Conservation (phyloP, 2,113 vertebrate genomes). For the Planiliza haematocheilus region DNA sequence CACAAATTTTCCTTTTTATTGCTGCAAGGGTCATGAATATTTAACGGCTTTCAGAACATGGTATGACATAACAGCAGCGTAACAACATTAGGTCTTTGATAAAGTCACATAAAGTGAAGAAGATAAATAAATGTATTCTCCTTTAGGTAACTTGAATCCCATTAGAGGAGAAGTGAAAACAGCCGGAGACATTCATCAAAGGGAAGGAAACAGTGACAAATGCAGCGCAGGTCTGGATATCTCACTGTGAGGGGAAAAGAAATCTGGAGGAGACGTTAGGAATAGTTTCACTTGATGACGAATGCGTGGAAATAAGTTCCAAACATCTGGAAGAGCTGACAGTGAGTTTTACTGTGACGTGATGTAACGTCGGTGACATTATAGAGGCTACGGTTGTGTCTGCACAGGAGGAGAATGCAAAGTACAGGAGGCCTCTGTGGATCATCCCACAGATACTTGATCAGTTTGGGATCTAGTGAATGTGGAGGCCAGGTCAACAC, state of each 20-base stretch:
- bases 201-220: constrained; percentile 26
- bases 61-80: constrained; percentile 2
- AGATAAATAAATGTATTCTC: constrained; percentile 23
- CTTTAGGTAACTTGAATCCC: constrained; percentile 8
- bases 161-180: constrained; percentile 5
- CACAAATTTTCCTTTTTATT: constrained; percentile 66
- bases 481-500: no score
- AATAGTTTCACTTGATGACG: constrained; percentile 10
- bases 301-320: constrained; percentile 34
- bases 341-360: constrained; percentile 4
- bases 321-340: constrained; percentile 45
- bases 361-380: constrained; percentile 4
- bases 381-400: not conserved
- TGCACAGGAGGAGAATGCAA: not conserved
- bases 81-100: constrained; percentile 3
- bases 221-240: constrained; percentile 3
- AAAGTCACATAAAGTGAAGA: constrained; percentile 8
- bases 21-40: constrained; percentile 33
- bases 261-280: constrained; percentile 32
- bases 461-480: no score
- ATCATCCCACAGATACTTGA: no score
- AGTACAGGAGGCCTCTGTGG: no score
- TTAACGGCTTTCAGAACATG: constrained; percentile 14
- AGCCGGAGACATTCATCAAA: constrained; percentile 24
- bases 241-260: constrained; percentile 30